Evolutionary conservation across 2,797 vertebrate genomes (phyloP).

Genomic region (Cyprinodon diabolis): DNA sequence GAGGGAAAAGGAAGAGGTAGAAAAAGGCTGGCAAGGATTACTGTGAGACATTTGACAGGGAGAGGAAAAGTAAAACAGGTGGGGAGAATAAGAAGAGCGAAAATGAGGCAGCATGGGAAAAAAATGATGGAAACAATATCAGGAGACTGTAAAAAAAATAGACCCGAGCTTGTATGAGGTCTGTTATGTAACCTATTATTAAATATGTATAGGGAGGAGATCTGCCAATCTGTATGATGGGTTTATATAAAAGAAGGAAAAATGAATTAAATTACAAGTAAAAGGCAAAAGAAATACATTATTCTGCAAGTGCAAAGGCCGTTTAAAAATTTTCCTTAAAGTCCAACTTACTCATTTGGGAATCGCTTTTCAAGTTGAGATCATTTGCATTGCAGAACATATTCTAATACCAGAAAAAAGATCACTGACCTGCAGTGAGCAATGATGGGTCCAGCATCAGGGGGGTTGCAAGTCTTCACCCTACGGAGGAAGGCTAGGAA

Average conservation of each 20-base stretch:
- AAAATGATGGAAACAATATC: conserved; percentile 52
- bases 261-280: not conserved
- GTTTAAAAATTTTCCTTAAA: conserved; percentile 1
- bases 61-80: conserved; percentile 32
- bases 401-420: conserved; percentile 1
- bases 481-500: conserved; percentile 97
- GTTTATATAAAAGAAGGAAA: not conserved
- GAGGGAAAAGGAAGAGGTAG: conserved; percentile 43
- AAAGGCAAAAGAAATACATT: not conserved
- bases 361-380: not conserved
- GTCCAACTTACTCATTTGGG: not conserved
- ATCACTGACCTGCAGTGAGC: conserved; percentile 94
- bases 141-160: conserved; percentile 44
- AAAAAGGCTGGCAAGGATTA: conserved; percentile 68
- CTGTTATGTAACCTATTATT: conserved; percentile 51
- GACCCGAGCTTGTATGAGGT: conserved; percentile 49
- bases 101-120: conserved; percentile 44
- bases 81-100: conserved; percentile 41
- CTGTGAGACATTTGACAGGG: conserved; percentile 54
- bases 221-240: conserved; percentile 27
- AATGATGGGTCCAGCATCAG: conserved; percentile 93
- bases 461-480: conserved; percentile 97
- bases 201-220: conserved; percentile 17
- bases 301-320: not conserved
- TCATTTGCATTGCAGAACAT: not conserved